Evolutionary conservation across 2,113 vertebrate genomes (phyloP), one percentile per base, ranked within the genome.

Genomic region (Melanocharis versteri): DNA sequence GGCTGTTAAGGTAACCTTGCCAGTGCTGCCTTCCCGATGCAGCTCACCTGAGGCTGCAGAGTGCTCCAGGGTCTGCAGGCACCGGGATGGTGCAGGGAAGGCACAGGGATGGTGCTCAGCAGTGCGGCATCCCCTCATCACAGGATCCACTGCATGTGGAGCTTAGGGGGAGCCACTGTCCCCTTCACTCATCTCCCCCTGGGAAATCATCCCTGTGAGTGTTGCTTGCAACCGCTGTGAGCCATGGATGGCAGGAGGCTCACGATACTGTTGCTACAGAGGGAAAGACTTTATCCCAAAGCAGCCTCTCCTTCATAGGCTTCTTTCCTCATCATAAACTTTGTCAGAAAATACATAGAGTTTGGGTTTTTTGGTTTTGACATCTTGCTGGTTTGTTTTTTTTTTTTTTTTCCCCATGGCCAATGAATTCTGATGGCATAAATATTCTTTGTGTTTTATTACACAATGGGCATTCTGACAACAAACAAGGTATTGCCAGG

Each of bases 371-470:
- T 61, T 26, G 5, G 22, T 54, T 86, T 81, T 56, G 28, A 19
- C 19, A 4, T 33, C 5, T 66, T n/a, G n/a, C 23, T 66, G 23
- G 7, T 8, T 14, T 40, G 7, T 8, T 16, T 70, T 53, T 7
- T 47, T 19, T 22, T 6, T 12, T 35, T 10, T 72, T 11, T 11
- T 6, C 1, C 4, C 8, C 7, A 3, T 10, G 10, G n/a, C 15
- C 21, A 44, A 9, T 33, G 39, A 88, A 33, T 70, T 93, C 30
- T 75, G 72, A 42, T 1, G 24, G 20, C 48, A 39, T 62, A 31
- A 64, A 26, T 82, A 11, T 31, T 68, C 71, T 54, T 68, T 75
- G 3, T 80, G 31, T 77, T 90, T 75, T 66, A 24, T 21, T 31
- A 2, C 30, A 16, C 45, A 48, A 8, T 16, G 30, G 33, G 11